Evolutionary conservation across 2,113 vertebrate species (phyloP), one percentile per base, ranked within the genome.

Genomic region (Narcine bancroftii): DNA sequence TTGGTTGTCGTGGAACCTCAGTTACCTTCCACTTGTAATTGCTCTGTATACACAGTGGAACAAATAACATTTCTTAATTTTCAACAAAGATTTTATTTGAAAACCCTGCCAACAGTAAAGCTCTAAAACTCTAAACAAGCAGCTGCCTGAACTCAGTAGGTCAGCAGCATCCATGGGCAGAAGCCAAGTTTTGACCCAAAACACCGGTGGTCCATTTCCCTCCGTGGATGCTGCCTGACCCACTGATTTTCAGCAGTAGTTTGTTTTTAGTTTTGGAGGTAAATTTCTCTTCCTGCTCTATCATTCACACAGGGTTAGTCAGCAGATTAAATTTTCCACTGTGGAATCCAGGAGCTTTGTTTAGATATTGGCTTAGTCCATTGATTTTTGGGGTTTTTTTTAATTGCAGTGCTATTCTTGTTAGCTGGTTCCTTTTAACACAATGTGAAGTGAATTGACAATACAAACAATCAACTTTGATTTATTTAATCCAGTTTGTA

Each of bases 1-100:
- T 60, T 63, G 53, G 53, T 53, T 87, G 81, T 19, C 19, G 39
- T 19, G 33, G n/a, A 87, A 63, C 53, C 33, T 36, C n/a, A 87
- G 53, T 60, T 53, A 60, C 81, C 53, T 85, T 36, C 81, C 5
- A 6, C 53, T 33, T 33, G n/a, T 87, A 33, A 87, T 60, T 63
- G 1, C 53, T 50, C 81, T 19, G 53, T 1, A 87, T 17, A 87
- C 81, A 50, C 53, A 2, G 33, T 17, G 36, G 50, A 87, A 87
- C 3, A n/a, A 87, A 60, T 87, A 87, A 24, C 53, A 21, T 60
- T 87, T 15, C 15, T 17, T 15, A 36, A 60, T 87, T 36, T 63
- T 33, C 29, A 60, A 63, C n/a, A 36, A 87, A 87, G 53, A 87
- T 87, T 87, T 60, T 60, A 87, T 87, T 87, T 87, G 53, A 87